Base-by-base conservation (phyloP, 2,888 invertebrate species). In the Baccha elongata region DNA sequence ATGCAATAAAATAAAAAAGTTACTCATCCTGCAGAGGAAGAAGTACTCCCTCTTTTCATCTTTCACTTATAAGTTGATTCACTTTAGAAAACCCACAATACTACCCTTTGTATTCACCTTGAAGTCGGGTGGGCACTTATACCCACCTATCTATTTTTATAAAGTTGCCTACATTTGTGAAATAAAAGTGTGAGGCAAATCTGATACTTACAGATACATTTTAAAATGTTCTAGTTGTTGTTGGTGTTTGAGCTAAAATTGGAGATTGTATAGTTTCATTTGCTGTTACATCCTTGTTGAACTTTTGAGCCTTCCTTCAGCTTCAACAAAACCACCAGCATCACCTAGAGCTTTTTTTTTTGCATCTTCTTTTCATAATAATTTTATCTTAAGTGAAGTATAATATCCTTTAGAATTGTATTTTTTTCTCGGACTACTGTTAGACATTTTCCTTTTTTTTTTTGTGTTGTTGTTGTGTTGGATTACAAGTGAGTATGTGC, bases 201-300 rank as follows among this genome's bases (percentile, higher is more conserved):
- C n/a, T 73, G 53, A 68, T 55, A 42, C 2, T 6, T 42, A 19
- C 37, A 48, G 68, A 62, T 68, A 62, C 72, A 68, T 68, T 68
- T 17, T 50, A 46, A 68, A 53, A n/a, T 48, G 17, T 60, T 13
- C 6, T 42, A 26, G 17, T 44, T 32, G 44, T 72, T 72, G 62
- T 37, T 65, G 26, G 13, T 23, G 10, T 48, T 53, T 55, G 35
- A 17, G 44, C 1, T n/a, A 2, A 21, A 6, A 21, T 60, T 50
- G 17, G 17, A 26, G 40, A 46, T 40, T 44, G 19, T 26, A n/a
- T n/a, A 72, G 17, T 37, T 80, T 42, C 46, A 58, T 2, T 74
- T 74, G 35, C 64, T 68, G 64, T 69, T 80, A 74, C 69, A 67
- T 72, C 76, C 71, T 62, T 53, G 58, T 67, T 81, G 65, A 81